Percentiles rank a stretch among this genome's conserved stretches.
These are phyloP conservation scores for Tryphoninae sp. DNA, from an alignment of 2,888 invertebrate genomes.

Conservation along the genomic window DNA sequence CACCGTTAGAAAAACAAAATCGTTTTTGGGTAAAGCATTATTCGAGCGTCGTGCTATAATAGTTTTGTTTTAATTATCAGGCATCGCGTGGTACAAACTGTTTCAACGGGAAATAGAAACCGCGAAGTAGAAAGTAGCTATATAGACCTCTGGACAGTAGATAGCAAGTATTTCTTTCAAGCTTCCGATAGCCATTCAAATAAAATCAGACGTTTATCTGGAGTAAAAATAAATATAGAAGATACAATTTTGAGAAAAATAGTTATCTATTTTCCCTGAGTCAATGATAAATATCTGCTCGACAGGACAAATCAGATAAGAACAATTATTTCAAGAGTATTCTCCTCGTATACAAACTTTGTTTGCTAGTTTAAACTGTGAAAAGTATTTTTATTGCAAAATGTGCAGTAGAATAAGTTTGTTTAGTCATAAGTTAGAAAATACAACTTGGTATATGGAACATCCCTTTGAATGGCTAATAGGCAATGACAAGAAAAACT, in stretches of 20 bases:
- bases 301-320: not conserved
- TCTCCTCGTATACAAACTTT: not conserved
- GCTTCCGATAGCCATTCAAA: no score
- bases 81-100: not conserved
- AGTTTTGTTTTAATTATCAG: no score
- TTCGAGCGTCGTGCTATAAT: not conserved
- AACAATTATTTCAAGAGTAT: not conserved
- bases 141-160: no score
- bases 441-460: not conserved
- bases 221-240: no score
- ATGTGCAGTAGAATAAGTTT: not conserved
- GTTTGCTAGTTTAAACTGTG: not conserved
- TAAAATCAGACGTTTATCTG: no score
- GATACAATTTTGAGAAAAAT: not conserved
- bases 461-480: not conserved
- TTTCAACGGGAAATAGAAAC: not conserved
- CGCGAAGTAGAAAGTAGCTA: not conserved
- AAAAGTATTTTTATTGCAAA: not conserved
- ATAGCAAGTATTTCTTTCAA: no score
- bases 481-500: not conserved
- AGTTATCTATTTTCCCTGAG: not conserved
- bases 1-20: constrained; percentile 6
- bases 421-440: not conserved
- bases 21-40: constrained; percentile 7
- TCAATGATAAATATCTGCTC: no score